These are phyloP conservation scores for Manis pentadactyla DNA, from an alignment of 2,797 vertebrate species.

Conservation along the genomic window DNA sequence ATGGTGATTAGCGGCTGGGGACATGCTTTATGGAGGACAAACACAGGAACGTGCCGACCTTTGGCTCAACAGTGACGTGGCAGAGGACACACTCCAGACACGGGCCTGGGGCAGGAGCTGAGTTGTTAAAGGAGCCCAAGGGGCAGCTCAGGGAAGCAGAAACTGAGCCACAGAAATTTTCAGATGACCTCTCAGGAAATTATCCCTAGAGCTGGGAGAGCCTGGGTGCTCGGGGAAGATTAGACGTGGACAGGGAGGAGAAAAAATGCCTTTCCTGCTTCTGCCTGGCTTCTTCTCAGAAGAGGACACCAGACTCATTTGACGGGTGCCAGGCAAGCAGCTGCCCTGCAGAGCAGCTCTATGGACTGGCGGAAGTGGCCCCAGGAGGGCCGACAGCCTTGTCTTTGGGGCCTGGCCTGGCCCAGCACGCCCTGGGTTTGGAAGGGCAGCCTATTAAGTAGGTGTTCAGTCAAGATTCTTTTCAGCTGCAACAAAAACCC, in stretches of 20 bases:
- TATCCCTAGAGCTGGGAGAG: not conserved
- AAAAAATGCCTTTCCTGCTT: not conserved
- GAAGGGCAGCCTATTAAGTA: not conserved
- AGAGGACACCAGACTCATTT: not conserved
- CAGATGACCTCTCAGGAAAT: not conserved
- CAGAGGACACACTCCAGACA: not conserved
- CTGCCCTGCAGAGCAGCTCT: not conserved
- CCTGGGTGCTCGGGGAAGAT: too few species aligned
- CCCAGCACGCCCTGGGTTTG: not conserved
- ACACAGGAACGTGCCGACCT: not conserved
- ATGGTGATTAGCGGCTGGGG: rapidly evolving
- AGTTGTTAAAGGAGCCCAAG: rapidly evolving
- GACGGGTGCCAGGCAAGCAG: rapidly evolving
- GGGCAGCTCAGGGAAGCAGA: not conserved
- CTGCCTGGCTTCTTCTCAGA: not conserved
- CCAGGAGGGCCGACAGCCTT: not conserved
- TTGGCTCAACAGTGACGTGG: not conserved
- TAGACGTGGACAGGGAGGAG: not conserved
- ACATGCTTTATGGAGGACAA: not conserved
- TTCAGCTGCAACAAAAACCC: not conserved
- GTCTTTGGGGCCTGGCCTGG: not conserved
- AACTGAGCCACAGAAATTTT: not conserved
- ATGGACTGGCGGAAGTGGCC: not conserved
- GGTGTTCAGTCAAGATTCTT: not conserved
- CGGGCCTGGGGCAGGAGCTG: not conserved